Evolutionary conservation across 2,113 vertebrate species (phyloP).

Genomic region (Apus apus): DNA sequence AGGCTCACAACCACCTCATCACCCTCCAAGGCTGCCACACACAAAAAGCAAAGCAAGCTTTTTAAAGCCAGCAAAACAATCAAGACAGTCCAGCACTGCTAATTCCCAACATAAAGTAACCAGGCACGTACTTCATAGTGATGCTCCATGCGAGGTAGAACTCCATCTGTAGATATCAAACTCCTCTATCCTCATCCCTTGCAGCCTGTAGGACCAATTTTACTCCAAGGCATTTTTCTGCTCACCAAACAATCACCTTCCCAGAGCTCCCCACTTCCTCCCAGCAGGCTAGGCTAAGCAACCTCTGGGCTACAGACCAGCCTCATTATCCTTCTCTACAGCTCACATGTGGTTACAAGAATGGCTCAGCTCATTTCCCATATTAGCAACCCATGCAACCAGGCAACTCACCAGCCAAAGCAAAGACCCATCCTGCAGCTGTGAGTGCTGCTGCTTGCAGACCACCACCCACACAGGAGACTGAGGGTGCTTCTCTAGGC

Average conservation of each 20-base stretch:
- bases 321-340: neutral
- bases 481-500: neutral
- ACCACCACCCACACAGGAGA: neutral
- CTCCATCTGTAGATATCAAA: neutral
- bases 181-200: neutral
- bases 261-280: neutral
- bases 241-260: neutral
- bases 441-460: neutral
- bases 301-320: neutral
- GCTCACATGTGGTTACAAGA: neutral
- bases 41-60: neutral
- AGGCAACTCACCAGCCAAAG: neutral
- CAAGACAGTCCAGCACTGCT: neutral
- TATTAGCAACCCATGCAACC: rapidly evolving
- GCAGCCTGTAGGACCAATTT: neutral
- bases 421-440: neutral
- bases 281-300: neutral
- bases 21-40: neutral
- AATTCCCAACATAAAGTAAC: neutral
- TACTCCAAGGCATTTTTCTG: neutral
- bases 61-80: neutral
- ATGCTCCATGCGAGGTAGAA: neutral
- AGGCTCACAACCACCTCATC: neutral
- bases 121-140: neutral
- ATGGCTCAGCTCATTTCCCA: rapidly evolving